phyloP scores from a whole-genome alignment of 1,140 invertebrate species.

The Cherax quadricarinatus region DNA sequence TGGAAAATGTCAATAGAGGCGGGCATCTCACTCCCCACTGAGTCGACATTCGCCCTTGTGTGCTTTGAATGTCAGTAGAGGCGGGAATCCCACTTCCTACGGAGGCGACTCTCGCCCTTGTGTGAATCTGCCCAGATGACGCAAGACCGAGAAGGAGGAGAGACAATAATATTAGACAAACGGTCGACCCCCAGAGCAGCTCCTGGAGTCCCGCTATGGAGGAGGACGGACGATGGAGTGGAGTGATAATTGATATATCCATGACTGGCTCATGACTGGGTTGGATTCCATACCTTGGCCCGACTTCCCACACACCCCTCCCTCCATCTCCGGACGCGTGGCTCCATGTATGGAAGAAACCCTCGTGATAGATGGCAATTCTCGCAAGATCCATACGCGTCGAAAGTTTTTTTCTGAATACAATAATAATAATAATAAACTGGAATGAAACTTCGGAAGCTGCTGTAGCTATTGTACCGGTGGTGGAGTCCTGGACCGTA shows the following conservation, averaged over 20 bases:
- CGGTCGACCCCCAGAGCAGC: conserved; percentile 23
- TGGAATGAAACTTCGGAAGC: too few species aligned
- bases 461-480: too few species aligned
- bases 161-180: conserved; percentile 50
- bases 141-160: neutral
- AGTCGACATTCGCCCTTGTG: too few species aligned
- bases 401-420: too few species aligned
- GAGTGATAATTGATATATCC: conserved; percentile 35
- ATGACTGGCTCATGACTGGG: neutral
- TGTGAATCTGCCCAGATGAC: neutral
- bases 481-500: too few species aligned
- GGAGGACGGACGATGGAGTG: conserved; percentile 25
- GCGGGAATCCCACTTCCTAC: neutral
- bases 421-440: too few species aligned
- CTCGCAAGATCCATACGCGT: too few species aligned
- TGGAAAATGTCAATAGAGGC: neutral
- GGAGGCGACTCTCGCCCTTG: conserved; percentile 6
- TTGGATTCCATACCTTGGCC: neutral
- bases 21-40: neutral
- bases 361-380: too few species aligned
- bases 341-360: too few species aligned
- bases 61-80: too few species aligned
- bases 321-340: neutral
- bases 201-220: conserved; percentile 16
- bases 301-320: too few species aligned